Evolutionary conservation across 2,888 invertebrate species (phyloP).

Genomic region (Netelia inedita): DNA sequence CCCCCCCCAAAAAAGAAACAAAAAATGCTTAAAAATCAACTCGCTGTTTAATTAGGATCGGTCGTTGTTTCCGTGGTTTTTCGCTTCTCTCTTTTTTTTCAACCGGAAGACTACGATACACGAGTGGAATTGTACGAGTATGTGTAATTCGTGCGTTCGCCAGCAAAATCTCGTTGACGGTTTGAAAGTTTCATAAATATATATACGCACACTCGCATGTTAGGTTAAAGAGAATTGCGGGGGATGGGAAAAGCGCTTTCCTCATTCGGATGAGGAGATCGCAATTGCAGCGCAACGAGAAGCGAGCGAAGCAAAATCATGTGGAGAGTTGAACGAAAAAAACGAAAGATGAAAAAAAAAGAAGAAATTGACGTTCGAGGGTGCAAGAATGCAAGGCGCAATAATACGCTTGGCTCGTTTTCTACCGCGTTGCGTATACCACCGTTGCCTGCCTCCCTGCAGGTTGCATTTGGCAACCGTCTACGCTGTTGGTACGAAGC

Average conservation of each 20-base stretch:
- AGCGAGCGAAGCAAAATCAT: slow-evolving; percentile 43
- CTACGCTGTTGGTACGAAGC: neutral
- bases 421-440: slow-evolving; percentile 22
- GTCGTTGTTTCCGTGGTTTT: slow-evolving; percentile 27
- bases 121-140: slow-evolving; percentile 57
- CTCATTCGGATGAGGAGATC: slow-evolving; percentile 8
- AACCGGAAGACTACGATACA: slow-evolving; percentile 43
- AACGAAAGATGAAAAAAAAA: slow-evolving; percentile 3
- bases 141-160: slow-evolving; percentile 46
- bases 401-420: slow-evolving; percentile 54
- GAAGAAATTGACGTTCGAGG: slow-evolving; percentile 56
- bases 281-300: slow-evolving; percentile 41
- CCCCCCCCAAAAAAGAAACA: neutral
- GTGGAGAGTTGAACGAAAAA: slow-evolving; percentile 36
- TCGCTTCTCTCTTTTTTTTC: slow-evolving; percentile 22
- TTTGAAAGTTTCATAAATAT: slow-evolving; percentile 37
- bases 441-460: slow-evolving; percentile 12
- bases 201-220: slow-evolving; percentile 14
- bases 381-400: slow-evolving; percentile 48
- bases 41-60: slow-evolving; percentile 53
- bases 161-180: slow-evolving; percentile 58
- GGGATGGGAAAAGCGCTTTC: slow-evolving; percentile 17
- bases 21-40: slow-evolving; percentile 15
- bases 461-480: slow-evolving; percentile 28
- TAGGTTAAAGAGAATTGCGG: slow-evolving; percentile 2